phyloP scores from a whole-genome alignment of 2,797 vertebrate genomes.

The Dromococcyx pavoninus region DNA sequence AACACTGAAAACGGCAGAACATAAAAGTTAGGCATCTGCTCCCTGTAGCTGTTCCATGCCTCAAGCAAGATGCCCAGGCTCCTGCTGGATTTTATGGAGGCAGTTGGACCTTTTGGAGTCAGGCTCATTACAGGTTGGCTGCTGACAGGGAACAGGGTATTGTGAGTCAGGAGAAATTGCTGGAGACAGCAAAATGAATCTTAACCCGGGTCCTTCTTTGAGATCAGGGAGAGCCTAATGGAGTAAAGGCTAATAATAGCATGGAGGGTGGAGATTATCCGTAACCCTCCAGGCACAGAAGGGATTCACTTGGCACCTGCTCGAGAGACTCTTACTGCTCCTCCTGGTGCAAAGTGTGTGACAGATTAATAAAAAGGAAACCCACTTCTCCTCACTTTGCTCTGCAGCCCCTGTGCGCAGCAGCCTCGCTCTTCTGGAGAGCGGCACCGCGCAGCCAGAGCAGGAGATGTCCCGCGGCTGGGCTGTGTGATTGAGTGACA shows the following conservation, averaged over 20 bases:
- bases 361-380: accelerated
- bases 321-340: not conserved
- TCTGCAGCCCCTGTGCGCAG: not conserved
- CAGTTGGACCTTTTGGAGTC: not conserved
- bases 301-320: not conserved
- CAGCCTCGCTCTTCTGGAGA: not conserved
- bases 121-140: not conserved
- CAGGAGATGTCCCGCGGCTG: not conserved
- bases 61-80: not conserved
- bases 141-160: not conserved
- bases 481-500: accelerated
- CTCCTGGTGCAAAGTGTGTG: not conserved
- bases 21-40: constrained; percentile 31
- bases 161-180: not conserved
- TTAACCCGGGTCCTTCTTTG: accelerated
- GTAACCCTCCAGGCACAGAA: not conserved
- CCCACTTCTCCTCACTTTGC: not conserved
- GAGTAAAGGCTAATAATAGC: not conserved
- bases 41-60: not conserved
- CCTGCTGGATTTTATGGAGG: not conserved
- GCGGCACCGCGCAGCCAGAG: accelerated
- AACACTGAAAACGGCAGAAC: not conserved
- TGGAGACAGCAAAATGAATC: not conserved
- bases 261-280: not conserved
- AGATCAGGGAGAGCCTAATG: not conserved